phyloP scores from a whole-genome alignment of 2,888 invertebrate genomes.

The Gandaritis pyraliata region DNA sequence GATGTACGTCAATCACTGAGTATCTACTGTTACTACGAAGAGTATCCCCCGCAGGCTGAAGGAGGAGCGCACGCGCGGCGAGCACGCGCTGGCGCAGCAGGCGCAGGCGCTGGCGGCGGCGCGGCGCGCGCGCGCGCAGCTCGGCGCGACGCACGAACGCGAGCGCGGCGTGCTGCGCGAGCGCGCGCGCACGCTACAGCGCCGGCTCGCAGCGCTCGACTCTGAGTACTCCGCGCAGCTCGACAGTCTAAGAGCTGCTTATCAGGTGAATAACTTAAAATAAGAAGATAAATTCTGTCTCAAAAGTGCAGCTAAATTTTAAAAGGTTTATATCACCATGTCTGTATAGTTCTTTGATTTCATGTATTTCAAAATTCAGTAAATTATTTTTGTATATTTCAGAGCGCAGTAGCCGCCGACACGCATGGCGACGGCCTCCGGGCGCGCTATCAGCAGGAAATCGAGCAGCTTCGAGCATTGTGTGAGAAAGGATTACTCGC shows the following conservation, averaged over 20 bases:
- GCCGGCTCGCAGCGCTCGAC: conserved; percentile 89
- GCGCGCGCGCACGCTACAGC: conserved; percentile 88
- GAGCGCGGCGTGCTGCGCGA: conserved; percentile 86
- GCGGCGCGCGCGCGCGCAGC: conserved; percentile 73
- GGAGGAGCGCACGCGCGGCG: conserved; percentile 71
- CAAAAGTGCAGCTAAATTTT: too few relatives aligned
- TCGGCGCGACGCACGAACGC: conserved; percentile 80
- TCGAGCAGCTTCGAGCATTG: conserved; percentile 93
- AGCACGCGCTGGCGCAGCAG: conserved; percentile 73
- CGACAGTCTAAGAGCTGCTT: conserved; percentile 90
- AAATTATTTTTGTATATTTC: conserved; percentile 37
- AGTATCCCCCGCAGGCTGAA: conserved; percentile 55
- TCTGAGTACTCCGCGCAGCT: conserved; percentile 93
- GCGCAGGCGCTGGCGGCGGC: conserved; percentile 75
- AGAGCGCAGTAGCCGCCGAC: conserved; percentile 85
- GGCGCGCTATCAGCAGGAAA: conserved; percentile 92
- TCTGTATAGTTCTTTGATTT: too few relatives aligned
- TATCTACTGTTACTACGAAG: too few relatives aligned
- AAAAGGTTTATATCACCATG: too few relatives aligned
- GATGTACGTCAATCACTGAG: not conserved
- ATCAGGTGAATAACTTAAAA: conserved; percentile 77
- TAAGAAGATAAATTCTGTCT: too few relatives aligned
- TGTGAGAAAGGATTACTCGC: conserved; percentile 96
- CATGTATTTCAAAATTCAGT: too few relatives aligned
- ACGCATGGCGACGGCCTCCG: conserved; percentile 87